phyloP scores from a whole-genome alignment of 2,888 invertebrate species.

The Drosophila macrospina region DNA sequence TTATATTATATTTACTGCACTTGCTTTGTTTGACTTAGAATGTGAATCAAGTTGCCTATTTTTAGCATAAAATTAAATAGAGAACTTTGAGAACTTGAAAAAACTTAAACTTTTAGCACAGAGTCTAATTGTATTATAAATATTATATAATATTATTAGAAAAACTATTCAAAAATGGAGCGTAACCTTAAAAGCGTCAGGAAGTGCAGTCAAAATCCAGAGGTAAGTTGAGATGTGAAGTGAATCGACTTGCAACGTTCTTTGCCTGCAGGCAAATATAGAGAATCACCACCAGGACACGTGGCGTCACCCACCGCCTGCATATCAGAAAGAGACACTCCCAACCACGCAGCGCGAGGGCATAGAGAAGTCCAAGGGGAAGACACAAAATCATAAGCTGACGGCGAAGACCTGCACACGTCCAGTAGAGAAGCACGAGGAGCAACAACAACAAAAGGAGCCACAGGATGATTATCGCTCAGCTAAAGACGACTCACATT shows the following conservation, averaged over 20 bases:
- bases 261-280: background rate
- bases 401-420: background rate
- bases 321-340: background rate
- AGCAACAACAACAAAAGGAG: background rate
- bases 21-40: background rate
- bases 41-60: background rate
- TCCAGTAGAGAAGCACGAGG: background rate
- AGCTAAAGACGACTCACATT: background rate
- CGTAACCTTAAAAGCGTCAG: background rate
- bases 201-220: background rate
- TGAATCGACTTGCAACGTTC: background rate
- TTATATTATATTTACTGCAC: background rate
- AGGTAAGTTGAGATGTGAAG: background rate
- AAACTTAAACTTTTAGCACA: no score
- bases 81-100: background rate
- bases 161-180: background rate
- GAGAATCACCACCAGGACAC: background rate
- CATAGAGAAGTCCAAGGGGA: background rate
- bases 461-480: background rate
- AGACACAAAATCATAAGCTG: background rate
- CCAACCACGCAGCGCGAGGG: background rate
- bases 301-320: background rate
- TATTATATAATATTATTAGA: background rate
- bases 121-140: no score
- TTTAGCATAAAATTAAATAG: background rate